phyloP scores from a whole-genome alignment of 1,140 invertebrate genomes.

The Leptoteleia sp. region DNA sequence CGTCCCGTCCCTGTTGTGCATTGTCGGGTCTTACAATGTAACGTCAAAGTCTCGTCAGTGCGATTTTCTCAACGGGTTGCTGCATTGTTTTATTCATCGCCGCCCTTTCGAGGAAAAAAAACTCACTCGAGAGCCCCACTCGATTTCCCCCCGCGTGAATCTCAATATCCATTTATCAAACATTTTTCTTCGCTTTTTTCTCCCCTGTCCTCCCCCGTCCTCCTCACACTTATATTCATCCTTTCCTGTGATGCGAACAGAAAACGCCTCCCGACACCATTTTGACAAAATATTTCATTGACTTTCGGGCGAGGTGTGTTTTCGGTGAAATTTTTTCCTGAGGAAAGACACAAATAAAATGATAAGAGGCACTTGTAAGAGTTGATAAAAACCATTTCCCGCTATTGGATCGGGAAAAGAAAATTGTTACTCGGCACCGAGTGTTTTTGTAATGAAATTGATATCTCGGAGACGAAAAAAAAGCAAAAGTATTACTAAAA shows the following conservation, averaged over 20 bases:
- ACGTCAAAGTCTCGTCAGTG: constrained; percentile 59
- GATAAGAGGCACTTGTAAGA: no score
- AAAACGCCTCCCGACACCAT: constrained; percentile 6
- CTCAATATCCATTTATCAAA: constrained; percentile 56
- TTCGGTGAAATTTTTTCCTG: no score
- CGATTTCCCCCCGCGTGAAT: constrained; percentile 36
- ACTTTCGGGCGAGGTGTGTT: not conserved
- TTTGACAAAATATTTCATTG: constrained; percentile 10
- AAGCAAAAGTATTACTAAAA: no score
- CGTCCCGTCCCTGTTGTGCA: constrained; percentile 34
- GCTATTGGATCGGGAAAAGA: no score
- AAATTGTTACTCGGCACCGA: no score
- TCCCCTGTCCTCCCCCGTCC: not conserved
- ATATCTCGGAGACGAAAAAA: no score
- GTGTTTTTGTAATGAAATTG: no score
- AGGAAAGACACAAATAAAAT: no score
- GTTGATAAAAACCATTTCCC: no score
- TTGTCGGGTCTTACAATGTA: constrained; percentile 51
- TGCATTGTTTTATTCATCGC: constrained; percentile 61
- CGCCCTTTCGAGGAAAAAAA: constrained; percentile 40
- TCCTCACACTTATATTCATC: no score
- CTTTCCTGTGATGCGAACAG: no score
- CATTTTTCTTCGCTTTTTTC: constrained; percentile 19
- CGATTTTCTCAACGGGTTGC: constrained; percentile 59
- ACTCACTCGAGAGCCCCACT: constrained; percentile 40